Conservation (phyloP, 2,797 vertebrate genomes). For the Esox masquinongy region DNA sequence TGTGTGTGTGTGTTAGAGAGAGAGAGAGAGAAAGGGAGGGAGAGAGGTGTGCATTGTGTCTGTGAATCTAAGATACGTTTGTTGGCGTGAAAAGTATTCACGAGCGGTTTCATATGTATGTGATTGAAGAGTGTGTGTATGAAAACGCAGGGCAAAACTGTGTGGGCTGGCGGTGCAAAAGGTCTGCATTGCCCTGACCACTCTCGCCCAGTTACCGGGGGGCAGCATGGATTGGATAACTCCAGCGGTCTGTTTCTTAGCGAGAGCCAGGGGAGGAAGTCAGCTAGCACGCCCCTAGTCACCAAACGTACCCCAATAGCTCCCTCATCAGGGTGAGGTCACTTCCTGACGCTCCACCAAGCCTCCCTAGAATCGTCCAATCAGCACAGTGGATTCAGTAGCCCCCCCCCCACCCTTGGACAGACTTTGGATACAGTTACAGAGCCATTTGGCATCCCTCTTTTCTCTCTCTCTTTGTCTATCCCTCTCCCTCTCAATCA, state of each 20-base stretch:
- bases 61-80: neutral
- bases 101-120: neutral
- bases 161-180: neutral
- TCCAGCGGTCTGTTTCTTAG: slow-evolving; percentile 91
- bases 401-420: slow-evolving; percentile 63
- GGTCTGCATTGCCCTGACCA: neutral
- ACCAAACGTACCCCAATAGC: slow-evolving; percentile 86
- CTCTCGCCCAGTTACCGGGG: slow-evolving; percentile 16
- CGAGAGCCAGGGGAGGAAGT: slow-evolving; percentile 94
- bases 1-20: slow-evolving; percentile 27
- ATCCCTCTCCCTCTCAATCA: slow-evolving; percentile 40
- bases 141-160: slow-evolving; percentile 17
- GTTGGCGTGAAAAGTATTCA: neutral
- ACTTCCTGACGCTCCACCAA: slow-evolving; percentile 91
- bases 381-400: slow-evolving; percentile 65
- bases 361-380: slow-evolving; percentile 91
- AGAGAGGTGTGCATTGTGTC: neutral
- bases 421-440: slow-evolving; percentile 96
- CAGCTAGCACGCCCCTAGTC: slow-evolving; percentile 88
- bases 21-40: neutral
- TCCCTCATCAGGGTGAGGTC: slow-evolving; percentile 92
- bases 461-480: slow-evolving; percentile 25
- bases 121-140: slow-evolving; percentile 50
- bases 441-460: slow-evolving; percentile 76
- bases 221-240: slow-evolving; percentile 79